These are phyloP conservation scores for Cataglyphis livida DNA, from an alignment of 2,888 invertebrate genomes.

Conservation along the genomic window DNA sequence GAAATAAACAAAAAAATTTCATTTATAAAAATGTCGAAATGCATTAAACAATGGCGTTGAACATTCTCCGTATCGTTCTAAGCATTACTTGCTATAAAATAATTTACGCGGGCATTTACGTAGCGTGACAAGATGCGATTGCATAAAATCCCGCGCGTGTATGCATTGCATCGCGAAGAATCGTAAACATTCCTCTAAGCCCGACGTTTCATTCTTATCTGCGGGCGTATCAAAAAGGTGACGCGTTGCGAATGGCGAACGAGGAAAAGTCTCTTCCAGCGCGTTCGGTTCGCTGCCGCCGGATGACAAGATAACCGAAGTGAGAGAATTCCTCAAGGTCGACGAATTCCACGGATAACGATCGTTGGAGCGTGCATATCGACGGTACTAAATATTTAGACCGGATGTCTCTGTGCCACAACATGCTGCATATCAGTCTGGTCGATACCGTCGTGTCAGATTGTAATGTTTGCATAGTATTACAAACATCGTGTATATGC, in stretches of 20 bases:
- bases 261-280: constrained; percentile 36
- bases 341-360: constrained; percentile 61
- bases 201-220: constrained; percentile 54
- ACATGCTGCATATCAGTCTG: constrained; percentile 66
- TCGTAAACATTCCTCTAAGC: constrained; percentile 45
- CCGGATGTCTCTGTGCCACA: constrained; percentile 68
- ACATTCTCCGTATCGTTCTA: constrained; percentile 23
- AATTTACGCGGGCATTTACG: constrained; percentile 48
- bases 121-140: constrained; percentile 47
- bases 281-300: constrained; percentile 31
- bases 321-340: constrained; percentile 63
- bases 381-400: constrained; percentile 74
- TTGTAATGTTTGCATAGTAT: constrained; percentile 38
- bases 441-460: constrained; percentile 56
- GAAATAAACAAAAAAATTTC: neutral
- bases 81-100: constrained; percentile 50
- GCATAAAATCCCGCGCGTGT: constrained; percentile 50
- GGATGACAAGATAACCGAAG: constrained; percentile 44
- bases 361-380: constrained; percentile 64
- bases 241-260: constrained; percentile 40
- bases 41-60: neutral
- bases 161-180: constrained; percentile 31
- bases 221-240: constrained; percentile 27
- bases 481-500: constrained; percentile 39
- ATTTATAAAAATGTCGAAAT: neutral